Evolutionary conservation across 2,888 invertebrate genomes (phyloP).

Genomic region (Hesperia comma): DNA sequence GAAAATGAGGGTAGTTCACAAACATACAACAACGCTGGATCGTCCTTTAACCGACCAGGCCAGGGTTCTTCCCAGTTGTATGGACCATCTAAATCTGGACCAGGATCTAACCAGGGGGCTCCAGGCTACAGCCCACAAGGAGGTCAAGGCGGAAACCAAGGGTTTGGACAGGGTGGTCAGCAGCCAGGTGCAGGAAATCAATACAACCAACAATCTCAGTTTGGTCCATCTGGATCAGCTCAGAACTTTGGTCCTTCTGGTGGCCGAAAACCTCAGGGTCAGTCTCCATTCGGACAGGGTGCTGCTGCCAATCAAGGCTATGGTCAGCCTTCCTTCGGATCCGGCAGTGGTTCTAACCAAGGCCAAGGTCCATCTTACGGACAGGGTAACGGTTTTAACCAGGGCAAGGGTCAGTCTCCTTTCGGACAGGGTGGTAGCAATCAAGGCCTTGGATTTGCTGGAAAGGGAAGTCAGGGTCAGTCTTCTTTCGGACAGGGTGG

Average conservation of each 20-base stretch:
- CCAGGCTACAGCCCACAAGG: constrained; percentile 40
- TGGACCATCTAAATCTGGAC: constrained; percentile 27
- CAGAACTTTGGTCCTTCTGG: constrained; percentile 19
- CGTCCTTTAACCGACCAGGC: constrained; percentile 25
- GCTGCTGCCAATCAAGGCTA: constrained; percentile 20
- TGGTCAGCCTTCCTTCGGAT: constrained; percentile 34
- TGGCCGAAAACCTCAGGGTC: constrained; percentile 37
- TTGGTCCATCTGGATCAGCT: constrained; percentile 21
- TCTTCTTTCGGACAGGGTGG: constrained; percentile 27
- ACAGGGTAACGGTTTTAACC: constrained; percentile 27
- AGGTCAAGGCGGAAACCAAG: constrained; percentile 38
- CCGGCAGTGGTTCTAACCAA: constrained; percentile 27
- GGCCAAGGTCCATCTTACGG: constrained; percentile 32
- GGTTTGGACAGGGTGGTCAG: constrained; percentile 38
- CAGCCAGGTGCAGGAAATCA: constrained; percentile 36
- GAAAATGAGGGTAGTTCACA: constrained; percentile 48
- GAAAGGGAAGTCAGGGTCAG: constrained; percentile 18
- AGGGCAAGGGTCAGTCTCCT: constrained; percentile 16
- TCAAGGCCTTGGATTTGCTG: constrained; percentile 27
- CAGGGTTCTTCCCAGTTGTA: constrained; percentile 39
- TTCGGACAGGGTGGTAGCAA: constrained; percentile 31
- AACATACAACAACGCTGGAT: constrained; percentile 46
- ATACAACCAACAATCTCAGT: constrained; percentile 33
- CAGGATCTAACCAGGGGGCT: constrained; percentile 35
- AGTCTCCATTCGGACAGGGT: constrained; percentile 36